Base-by-base conservation (phyloP, 2,888 invertebrate species). In the Chloroclystis v-ata region DNA sequence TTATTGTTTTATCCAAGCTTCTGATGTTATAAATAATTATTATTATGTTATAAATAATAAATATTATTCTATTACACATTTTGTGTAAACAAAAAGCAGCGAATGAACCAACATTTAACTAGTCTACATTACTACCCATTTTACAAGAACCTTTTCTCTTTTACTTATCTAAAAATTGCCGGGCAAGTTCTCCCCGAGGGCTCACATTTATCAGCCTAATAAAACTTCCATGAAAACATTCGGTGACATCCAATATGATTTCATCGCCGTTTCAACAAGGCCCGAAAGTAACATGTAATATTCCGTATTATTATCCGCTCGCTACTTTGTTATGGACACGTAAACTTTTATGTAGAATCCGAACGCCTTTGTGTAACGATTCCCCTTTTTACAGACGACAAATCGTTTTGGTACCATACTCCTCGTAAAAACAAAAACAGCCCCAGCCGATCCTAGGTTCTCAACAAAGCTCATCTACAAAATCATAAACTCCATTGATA, bases 211-310 rank as follows among this genome's bases (percentile, higher is more conserved):
- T 79, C 79, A 78, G 77, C 69, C 67, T 75, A 78, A 83, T 83
- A 81, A 82, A 83, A 82, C 75, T 78, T 73, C 69, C 65, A 79
- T 78, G 78, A 78, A 78, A 77, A 79, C 79, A 82, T 80, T 81
- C 71, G 74, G 72, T 71, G 78, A 77, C 80, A 75, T 79, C 75
- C 78, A 79, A 79, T 82, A 79, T 75, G 75, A 81, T 79, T 78
- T 78, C 79, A 78, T 77, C 67, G 75, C 71, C 67, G 63, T 70
- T 67, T 67, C 66, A 65, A 72, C 69, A 69, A 70, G 66, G 67
- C 65, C 69, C 60, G 54, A 65, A 72, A 61, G 68, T 63, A 66
- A 68, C 69, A 72, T 72, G 70, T 69, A 72, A 72, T 70, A 73
- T 75, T 75, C 68, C 63, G 67, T 63, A 67, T 70, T 76, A 75